Percentiles rank a stretch among this genome's conserved stretches.
Conservation (phyloP, 2,888 invertebrate species). For the Lycophotia porphyrea region DNA sequence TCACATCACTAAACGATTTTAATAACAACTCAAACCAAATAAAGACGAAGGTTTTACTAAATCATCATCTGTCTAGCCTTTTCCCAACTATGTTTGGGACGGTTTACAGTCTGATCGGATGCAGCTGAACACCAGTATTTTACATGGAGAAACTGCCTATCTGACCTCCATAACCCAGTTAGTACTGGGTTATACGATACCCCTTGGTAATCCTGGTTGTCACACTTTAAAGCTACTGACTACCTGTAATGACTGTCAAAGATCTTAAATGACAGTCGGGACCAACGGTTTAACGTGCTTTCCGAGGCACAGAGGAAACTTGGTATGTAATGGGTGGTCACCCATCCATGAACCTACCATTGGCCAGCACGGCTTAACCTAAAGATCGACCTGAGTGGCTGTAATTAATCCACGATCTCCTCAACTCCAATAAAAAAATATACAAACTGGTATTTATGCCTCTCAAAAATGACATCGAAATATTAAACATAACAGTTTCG, state of each 20-base stretch:
- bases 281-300: not conserved
- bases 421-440: too few species aligned
- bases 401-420: too few species aligned
- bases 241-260: not conserved
- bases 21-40: not conserved
- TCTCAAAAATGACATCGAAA: constrained; percentile 1
- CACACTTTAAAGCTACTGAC: too few species aligned
- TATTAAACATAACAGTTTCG: constrained; percentile 4
- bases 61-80: not conserved
- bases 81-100: not conserved
- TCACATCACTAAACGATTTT: not conserved
- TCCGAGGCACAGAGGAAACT: too few species aligned
- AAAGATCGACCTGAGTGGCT: too few species aligned
- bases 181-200: too few species aligned
- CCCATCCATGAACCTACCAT: too few species aligned
- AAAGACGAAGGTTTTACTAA: not conserved
- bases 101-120: not conserved
- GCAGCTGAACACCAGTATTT: not conserved
- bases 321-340: too few species aligned
- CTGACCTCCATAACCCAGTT: too few species aligned
- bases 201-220: too few species aligned
- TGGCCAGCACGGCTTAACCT: too few species aligned
- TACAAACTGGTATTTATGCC: not conserved
- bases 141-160: too few species aligned
- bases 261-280: not conserved